Base-by-base conservation (phyloP, 2,888 invertebrate species). In the Quadroppia sp. region DNA sequence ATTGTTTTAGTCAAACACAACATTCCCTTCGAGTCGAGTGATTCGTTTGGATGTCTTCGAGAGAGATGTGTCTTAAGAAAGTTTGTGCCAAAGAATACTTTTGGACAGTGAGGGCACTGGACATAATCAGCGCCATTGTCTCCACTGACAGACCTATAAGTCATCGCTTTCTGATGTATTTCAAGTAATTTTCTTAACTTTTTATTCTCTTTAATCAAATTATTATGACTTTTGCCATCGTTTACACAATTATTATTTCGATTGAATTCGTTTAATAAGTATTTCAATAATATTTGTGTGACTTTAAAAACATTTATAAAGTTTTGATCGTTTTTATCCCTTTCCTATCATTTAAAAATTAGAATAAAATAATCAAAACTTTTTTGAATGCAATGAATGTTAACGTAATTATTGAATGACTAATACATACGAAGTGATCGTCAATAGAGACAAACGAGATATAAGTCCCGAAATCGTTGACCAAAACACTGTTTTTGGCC, bases 131-230 rank as follows among this genome's bases (percentile, higher is more conserved):
- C 73, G 30, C 28, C 32, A 20, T 40, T 69, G 7, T n/a, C 25
- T 20, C 42, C 23, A 20, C 45, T 67, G 20, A n/a, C n/a, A n/a
- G n/a, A n/a, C n/a, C 67, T 40, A 70, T 59, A 73, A n/a, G 69
- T 59, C 30, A 73, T 73, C 3, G 73, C 69, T 42, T 73, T 73
- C 42, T 73, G 73, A 23, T 73, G 73, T 20, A 73, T 69, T 40
- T 59, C 36, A 2, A 73, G 28, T 56, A 73, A 48, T 28, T 73
- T 73, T 56, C 73, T n/a, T 53, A 73, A 53, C 53, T 73, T 73
- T 45, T 30, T 48, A 50, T 73, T 73, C 25, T 73, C 73, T 20
- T 48, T 48, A 20, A 30, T 32, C 23, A 73, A 71, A 56, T 73
- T 69, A n/a, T 73, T 73, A 13, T 73, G 32, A 64, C 64, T 67